Evolutionary conservation across 2,113 vertebrate species (phyloP).

Genomic region (Grammomys surdaster): DNA sequence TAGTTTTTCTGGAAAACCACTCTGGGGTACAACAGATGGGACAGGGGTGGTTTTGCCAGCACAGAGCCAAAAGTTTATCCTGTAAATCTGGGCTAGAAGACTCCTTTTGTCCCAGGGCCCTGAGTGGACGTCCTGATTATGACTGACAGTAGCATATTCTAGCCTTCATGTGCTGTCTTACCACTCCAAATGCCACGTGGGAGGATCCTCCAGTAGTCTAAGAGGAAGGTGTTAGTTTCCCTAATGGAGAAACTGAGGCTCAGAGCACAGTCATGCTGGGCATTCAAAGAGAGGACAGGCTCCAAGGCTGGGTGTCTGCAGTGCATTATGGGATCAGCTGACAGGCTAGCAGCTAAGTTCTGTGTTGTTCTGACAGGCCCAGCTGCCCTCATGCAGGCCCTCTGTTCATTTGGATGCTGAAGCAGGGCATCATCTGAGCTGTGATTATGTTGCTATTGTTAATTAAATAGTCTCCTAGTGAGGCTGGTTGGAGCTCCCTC

Average conservation of each 20-base stretch:
- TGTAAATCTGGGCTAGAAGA: constrained; percentile 70
- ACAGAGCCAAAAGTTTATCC: constrained; percentile 80
- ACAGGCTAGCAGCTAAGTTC: not conserved
- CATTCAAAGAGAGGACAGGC: no score
- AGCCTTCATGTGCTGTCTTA: not conserved
- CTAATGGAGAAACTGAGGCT: constrained; percentile 22
- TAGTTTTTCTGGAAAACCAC: not conserved
- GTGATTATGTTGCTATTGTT: not conserved
- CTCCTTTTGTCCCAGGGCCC: not conserved
- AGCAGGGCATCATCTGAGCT: not conserved
- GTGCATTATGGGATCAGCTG: no score
- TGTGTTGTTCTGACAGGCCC: not conserved
- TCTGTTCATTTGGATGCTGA: not conserved
- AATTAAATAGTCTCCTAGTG: not conserved
- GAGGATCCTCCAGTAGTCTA: not conserved
- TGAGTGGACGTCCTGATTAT: constrained; percentile 12
- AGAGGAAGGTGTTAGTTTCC: not conserved
- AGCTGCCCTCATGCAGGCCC: not conserved
- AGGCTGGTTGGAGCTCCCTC: not conserved
- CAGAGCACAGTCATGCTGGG: not conserved
- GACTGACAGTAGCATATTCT: not conserved
- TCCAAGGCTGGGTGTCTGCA: not conserved
- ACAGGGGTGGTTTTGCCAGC: constrained; percentile 17
- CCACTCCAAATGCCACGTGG: not conserved
- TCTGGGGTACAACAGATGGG: constrained; percentile 17